These are phyloP conservation scores for Poecile montanus DNA, from an alignment of 2,797 vertebrate species.

Conservation along the genomic window DNA sequence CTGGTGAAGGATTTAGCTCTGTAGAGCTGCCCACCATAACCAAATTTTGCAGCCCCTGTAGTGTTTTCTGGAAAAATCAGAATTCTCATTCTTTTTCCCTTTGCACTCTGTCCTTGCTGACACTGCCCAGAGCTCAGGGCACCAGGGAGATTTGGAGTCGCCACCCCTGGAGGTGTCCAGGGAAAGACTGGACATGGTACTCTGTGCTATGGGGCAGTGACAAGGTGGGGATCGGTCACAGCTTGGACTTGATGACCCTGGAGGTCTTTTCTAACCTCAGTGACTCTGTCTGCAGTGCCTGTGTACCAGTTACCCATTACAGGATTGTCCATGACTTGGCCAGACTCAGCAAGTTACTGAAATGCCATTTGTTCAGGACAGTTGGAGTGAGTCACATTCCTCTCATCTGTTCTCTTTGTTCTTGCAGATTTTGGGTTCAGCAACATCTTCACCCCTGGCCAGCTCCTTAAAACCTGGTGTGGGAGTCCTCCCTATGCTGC, in stretches of 20 bases:
- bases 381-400: background rate
- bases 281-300: background rate
- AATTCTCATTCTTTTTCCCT: background rate
- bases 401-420: background rate
- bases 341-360: background rate
- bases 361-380: background rate
- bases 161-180: background rate
- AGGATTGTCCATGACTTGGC: background rate
- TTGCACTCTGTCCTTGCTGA: background rate
- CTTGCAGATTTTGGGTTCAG: conserved; percentile 96
- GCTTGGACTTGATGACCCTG: background rate
- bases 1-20: background rate
- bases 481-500: conserved; percentile 97
- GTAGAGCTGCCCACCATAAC: background rate
- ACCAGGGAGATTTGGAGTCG: accelerated
- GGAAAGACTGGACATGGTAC: accelerated
- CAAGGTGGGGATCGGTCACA: background rate
- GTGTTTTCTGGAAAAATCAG: background rate
- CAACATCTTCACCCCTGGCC: conserved; percentile 95
- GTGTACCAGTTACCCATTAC: background rate
- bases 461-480: conserved; percentile 98
- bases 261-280: background rate
- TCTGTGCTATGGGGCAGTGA: background rate
- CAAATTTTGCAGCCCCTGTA: background rate
- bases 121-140: background rate